Conservation (phyloP, 2,797 vertebrate genomes). For the Euphonia xanthogaster region DNA sequence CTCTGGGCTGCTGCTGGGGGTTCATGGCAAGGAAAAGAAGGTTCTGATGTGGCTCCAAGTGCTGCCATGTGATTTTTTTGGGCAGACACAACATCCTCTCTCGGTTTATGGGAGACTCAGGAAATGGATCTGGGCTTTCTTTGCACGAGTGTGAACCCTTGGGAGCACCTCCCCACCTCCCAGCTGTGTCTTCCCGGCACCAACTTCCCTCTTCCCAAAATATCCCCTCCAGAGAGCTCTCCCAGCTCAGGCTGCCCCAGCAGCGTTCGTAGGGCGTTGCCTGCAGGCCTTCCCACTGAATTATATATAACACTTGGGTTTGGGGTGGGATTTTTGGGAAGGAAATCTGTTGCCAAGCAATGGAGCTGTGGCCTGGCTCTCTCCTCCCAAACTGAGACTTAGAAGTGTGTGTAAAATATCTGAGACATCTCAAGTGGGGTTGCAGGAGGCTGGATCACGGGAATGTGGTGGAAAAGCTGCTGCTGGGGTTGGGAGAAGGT, state of each 20-base stretch:
- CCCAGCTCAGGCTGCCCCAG: not conserved
- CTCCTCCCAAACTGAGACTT: not conserved
- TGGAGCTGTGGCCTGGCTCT: not conserved
- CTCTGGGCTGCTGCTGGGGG: not conserved
- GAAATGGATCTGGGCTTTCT: not conserved
- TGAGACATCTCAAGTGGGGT: not conserved
- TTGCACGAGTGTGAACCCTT: accelerated
- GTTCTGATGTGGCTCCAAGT: not conserved
- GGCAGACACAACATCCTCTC: not conserved
- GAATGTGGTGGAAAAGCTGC: not conserved
- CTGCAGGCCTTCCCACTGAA: not conserved
- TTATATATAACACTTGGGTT: not conserved
- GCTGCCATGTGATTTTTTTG: not conserved
- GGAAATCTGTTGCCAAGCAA: constrained; percentile 44
- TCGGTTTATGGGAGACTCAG: not conserved
- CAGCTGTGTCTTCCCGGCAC: not conserved
- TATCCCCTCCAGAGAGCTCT: not conserved
- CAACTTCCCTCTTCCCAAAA: not conserved
- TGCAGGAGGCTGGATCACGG: not conserved
- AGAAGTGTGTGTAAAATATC: not conserved
- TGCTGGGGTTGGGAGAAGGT: not conserved
- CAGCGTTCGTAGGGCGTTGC: not conserved
- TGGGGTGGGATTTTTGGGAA: not conserved
- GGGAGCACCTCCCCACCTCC: not conserved
- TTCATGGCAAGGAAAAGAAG: not conserved